These are phyloP conservation scores for Archaeoteleia sp. DNA, from an alignment of 2,888 invertebrate species.

Conservation along the genomic window DNA sequence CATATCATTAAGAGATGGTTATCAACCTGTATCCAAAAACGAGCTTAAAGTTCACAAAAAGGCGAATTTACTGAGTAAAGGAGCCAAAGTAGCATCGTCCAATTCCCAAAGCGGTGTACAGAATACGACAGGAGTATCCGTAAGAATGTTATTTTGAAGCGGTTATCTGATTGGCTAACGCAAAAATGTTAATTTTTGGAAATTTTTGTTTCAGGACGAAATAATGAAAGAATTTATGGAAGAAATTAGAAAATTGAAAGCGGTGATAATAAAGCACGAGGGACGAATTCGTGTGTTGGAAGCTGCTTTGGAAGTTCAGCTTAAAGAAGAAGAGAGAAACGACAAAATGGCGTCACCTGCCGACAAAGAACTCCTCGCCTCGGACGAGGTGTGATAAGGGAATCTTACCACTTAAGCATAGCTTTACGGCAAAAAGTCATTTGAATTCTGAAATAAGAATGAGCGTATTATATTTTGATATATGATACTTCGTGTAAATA, in stretches of 20 bases:
- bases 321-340: conserved; percentile 73
- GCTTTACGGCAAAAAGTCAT: conserved; percentile 60
- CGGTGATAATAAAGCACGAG: conserved; percentile 96
- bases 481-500: conserved; percentile 74
- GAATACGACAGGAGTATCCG: conserved; percentile 60
- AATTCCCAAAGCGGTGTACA: conserved; percentile 55
- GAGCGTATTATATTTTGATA: conserved; percentile 74
- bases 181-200: too few relatives aligned
- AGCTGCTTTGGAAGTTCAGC: conserved; percentile 77
- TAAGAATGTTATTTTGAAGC: too few relatives aligned
- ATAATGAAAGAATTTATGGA: conserved; percentile 89
- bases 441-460: conserved; percentile 65
- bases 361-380: conserved; percentile 68
- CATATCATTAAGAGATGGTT: conserved; percentile 91
- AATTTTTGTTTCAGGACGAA: conserved; percentile 81
- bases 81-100: conserved; percentile 69
- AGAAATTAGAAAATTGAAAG: conserved; percentile 92
- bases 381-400: conserved; percentile 72
- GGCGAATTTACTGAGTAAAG: conserved; percentile 87
- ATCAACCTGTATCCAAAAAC: conserved; percentile 78
- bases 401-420: conserved; percentile 58
- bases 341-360: conserved; percentile 67
- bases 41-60: conserved; percentile 86
- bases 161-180: too few relatives aligned
- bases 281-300: conserved; percentile 88